Base-by-base conservation (phyloP, 2,113 vertebrate species). In the Sebastes schlegelii region DNA sequence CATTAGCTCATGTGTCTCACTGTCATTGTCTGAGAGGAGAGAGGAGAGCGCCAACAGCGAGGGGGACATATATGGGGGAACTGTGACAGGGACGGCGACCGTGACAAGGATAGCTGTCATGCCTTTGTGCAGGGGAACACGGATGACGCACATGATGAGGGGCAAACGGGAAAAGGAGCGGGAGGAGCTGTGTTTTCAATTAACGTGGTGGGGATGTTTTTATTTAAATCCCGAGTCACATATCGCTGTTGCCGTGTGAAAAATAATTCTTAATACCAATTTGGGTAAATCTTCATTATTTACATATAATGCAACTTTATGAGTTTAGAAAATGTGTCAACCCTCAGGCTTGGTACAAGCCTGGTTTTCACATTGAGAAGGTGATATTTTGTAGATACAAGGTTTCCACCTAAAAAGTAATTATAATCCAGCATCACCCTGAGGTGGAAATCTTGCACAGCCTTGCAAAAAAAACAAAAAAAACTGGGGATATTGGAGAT, bases 121-220 rank as follows among this genome's bases (percentile, higher is more conserved):
- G 60, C 14, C 6, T 76, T 69, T 74, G 34, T 78, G 67, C n/a
- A 64, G 70, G 79, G 70, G 19, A 74, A 67, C 71, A 82, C 26
- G 12, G 51, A 82, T 86, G 84, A 92, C 34, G 63, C 64, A 84
- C 23, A 21, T 48, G 55, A 52, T 52, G 45, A 43, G n/a, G n/a
- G 40, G 19, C 8, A 74, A 6, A 9, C 10, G 6, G 43, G 21
- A 11, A 19, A 17, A 52, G 9, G 12, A 13, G 11, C 0, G 5
- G 43, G 8, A 21, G 69, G 62, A 61, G 34, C 1, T 0, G 3
- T 64, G 55, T 77, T 49, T 73, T 80, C 23, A 69, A 6, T 61
- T 54, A 5, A 12, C 48, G 5, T 54, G n/a, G 4, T 14, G 8
- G 48, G 16, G 19, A 60, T 54, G 12, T 49, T 75, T 77, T 26